Base-by-base conservation (phyloP, 2,113 vertebrate genomes). In the Arizona elegans region DNA sequence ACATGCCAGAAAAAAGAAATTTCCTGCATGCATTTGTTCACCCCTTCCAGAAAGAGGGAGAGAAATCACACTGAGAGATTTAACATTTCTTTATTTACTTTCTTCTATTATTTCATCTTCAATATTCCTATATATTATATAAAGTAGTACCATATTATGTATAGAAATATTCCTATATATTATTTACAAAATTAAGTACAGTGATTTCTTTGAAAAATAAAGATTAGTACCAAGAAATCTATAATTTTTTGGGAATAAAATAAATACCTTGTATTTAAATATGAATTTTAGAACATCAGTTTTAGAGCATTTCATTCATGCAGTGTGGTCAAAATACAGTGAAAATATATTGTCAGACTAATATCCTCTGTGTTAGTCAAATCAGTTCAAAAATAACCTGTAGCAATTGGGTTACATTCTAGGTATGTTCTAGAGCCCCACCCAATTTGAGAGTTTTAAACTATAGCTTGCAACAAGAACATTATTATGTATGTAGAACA, bases 1-100 rank as follows among this genome's bases (percentile, higher is more conserved):
- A 95, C 93, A 91, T 26, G 95, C 94, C 81, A 4, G 94, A 95
- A 96, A 94, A 96, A 95, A 96, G 95, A 93, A 91, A 93, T 3
- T 87, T 53, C 43, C 58, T 70, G 12, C 4, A 38, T 53, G 70
- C 56, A 65, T 90, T 92, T 91, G 2, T 96, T 96, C 95, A 92
- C 95, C 88, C 95, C 93, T 94, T 94, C 94, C 93, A 96, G 96
- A 95, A 95, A 58, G 95, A 95, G 91, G 54, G 94, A 93, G 95
- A 95, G 94, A 93, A 93, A 94, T 91, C 95, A 92, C 94, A 93
- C 95, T 95, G 94, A 94, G 92, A 95, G 91, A 56, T 92, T 91
- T 88, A 0, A 9, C 95, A 90, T 93, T 95, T 88, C 81, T 94
- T 97, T 91, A 94, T 96, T 96, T 95, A 23, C 62, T 33, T 94